Evolutionary conservation across 2,797 vertebrate genomes (phyloP).

Genomic region (Lacerta bilineata): DNA sequence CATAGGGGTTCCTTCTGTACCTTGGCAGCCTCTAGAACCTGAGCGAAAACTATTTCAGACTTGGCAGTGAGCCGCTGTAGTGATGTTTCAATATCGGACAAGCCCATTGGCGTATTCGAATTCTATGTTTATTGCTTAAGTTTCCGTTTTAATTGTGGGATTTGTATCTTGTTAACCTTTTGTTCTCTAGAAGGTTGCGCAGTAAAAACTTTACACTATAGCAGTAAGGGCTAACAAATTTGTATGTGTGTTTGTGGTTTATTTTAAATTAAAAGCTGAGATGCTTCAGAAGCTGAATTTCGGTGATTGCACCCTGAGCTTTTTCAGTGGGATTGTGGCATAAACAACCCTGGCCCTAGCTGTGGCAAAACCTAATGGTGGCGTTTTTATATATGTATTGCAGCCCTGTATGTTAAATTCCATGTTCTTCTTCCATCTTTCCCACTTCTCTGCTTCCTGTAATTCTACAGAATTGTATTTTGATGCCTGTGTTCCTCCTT

Average conservation of each 20-base stretch:
- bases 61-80: not conserved
- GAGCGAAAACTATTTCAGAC: not conserved
- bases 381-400: not conserved
- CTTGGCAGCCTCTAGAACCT: not conserved
- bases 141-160: not conserved
- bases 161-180: not conserved
- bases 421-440: not conserved
- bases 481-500: not conserved
- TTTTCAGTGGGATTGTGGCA: not conserved
- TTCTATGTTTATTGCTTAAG: not conserved
- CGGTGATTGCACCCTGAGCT: too few species aligned
- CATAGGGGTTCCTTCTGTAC: too few species aligned
- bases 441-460: not conserved
- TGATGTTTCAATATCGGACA: not conserved
- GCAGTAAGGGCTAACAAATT: not conserved
- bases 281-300: not conserved
- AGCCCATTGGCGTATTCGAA: not conserved
- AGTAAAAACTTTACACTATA: not conserved
- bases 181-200: not conserved
- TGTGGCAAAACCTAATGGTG: not conserved
- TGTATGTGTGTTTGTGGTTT: not conserved
- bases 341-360: not conserved
- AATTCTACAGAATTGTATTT: not conserved
- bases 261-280: not conserved
- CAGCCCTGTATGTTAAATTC: not conserved